Conservation (phyloP, 37 sponge, comb jelly and placozoan species). For the Chondrosia reniformis region DNA sequence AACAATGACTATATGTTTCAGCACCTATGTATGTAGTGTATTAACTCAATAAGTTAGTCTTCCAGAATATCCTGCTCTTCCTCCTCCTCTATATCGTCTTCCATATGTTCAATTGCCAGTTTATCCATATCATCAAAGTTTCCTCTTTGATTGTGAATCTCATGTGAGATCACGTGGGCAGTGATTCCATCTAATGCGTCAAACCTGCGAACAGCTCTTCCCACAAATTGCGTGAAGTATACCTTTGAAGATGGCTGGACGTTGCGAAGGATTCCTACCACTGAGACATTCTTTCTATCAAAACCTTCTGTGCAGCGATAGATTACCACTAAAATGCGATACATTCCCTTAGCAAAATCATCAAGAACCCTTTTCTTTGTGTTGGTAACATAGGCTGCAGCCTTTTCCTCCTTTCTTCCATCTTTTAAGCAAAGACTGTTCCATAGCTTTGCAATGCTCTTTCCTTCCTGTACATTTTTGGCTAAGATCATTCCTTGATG, state of each 20-base stretch:
- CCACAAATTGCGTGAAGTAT: slow-evolving; percentile 32
- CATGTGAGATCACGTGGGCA: slow-evolving; percentile 9
- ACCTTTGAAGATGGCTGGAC: slow-evolving; percentile 24
- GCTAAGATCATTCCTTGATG: slow-evolving; percentile 37
- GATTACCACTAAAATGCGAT: slow-evolving; percentile 9
- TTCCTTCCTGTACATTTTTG: neutral
- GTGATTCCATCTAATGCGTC: neutral
- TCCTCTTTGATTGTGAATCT: neutral
- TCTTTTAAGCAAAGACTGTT: neutral
- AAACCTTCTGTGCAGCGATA: slow-evolving; percentile 11
- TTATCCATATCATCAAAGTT: too few species aligned
- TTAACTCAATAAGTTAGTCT: neutral
- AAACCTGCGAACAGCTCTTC: slow-evolving; percentile 27
- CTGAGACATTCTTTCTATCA: slow-evolving; percentile 18
- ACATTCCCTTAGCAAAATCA: neutral
- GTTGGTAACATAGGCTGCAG: slow-evolving; percentile 4
- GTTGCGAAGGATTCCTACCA: slow-evolving; percentile 19
- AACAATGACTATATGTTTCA: too few species aligned
- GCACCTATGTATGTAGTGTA: too few species aligned
- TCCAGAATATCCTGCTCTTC: neutral
- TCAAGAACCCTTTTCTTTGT: neutral
- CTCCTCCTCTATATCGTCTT: neutral
- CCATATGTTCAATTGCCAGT: neutral
- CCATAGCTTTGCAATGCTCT: neutral
- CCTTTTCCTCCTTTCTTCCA: neutral